phyloP scores from a whole-genome alignment of 2,113 vertebrate genomes.

The Xiphorhynchus elegans region DNA sequence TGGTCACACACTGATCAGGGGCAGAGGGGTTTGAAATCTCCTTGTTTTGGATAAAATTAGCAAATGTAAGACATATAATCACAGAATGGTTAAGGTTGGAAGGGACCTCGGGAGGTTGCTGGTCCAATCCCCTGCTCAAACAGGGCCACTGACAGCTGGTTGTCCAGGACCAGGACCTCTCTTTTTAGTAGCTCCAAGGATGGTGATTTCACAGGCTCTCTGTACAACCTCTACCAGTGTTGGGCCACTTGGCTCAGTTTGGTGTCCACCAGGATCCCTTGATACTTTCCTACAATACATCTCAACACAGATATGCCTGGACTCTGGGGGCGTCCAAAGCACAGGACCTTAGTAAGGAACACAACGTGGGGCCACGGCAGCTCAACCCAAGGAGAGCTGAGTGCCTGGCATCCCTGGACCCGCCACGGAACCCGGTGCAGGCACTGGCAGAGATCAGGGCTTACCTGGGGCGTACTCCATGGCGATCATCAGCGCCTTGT shows the following conservation, averaged over 20 bases:
- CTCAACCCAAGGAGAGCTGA: not conserved
- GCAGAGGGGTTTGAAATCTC: not conserved
- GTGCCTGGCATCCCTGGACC: not conserved
- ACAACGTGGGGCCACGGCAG: fast-evolving
- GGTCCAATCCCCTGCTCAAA: not conserved
- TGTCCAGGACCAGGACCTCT: not conserved
- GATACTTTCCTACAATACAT: not conserved
- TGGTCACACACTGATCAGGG: not conserved
- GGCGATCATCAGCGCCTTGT: conserved; percentile 98
- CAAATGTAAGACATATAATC: not conserved
- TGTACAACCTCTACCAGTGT: not conserved
- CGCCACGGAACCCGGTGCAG: fast-evolving
- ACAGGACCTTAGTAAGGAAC: not conserved
- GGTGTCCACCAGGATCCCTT: not conserved
- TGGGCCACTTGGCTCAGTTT: not conserved
- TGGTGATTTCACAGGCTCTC: not conserved
- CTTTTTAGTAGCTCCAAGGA: not conserved
- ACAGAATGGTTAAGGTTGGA: not conserved
- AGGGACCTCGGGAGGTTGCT: not conserved
- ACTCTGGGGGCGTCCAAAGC: not conserved
- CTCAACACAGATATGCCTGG: fast-evolving
- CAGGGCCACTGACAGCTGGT: not conserved
- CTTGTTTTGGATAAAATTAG: not conserved
- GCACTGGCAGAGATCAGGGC: not conserved
- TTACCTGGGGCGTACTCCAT: conserved; percentile 98